phyloP scores from a whole-genome alignment of 2,797 vertebrate genomes.

The Lacerta viridis region DNA sequence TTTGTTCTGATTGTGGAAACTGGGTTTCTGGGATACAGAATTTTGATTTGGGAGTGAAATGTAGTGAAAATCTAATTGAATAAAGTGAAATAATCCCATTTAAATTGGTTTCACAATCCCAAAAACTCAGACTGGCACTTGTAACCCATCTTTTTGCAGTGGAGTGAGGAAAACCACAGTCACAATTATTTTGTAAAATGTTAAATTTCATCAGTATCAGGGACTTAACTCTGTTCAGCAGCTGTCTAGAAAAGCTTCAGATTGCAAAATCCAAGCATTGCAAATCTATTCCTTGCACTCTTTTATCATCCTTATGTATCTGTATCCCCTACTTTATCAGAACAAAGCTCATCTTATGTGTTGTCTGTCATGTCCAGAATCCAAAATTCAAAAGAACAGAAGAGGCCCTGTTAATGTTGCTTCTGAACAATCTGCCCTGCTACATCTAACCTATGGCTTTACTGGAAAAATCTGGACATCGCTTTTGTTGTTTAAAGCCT shows the following conservation, averaged over 20 bases:
- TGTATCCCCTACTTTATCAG: slow-evolving; percentile 12
- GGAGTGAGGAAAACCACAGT: slow-evolving; percentile 22
- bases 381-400: slow-evolving; percentile 16
- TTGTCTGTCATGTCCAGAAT: slow-evolving; percentile 17
- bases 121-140: slow-evolving; percentile 56
- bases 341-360: slow-evolving; percentile 24
- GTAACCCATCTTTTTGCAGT: slow-evolving; percentile 45
- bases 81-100: background rate
- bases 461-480: slow-evolving; percentile 42
- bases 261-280: slow-evolving; percentile 3
- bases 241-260: slow-evolving; percentile 17
- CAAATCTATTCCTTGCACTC: background rate
- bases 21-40: background rate
- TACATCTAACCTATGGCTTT: slow-evolving; percentile 30
- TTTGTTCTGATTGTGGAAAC: background rate
- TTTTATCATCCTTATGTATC: slow-evolving; percentile 24
- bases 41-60: background rate
- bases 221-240: slow-evolving; percentile 24
- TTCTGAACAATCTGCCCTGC: background rate
- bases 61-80: background rate
- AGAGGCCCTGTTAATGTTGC: slow-evolving; percentile 23
- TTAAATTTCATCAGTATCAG: slow-evolving; percentile 27
- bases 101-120: background rate
- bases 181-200: slow-evolving; percentile 43
- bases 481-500: slow-evolving; percentile 26